Evolutionary conservation across 1,140 invertebrate genomes (phyloP).

Genomic region (Condylostylus longicornis): DNA sequence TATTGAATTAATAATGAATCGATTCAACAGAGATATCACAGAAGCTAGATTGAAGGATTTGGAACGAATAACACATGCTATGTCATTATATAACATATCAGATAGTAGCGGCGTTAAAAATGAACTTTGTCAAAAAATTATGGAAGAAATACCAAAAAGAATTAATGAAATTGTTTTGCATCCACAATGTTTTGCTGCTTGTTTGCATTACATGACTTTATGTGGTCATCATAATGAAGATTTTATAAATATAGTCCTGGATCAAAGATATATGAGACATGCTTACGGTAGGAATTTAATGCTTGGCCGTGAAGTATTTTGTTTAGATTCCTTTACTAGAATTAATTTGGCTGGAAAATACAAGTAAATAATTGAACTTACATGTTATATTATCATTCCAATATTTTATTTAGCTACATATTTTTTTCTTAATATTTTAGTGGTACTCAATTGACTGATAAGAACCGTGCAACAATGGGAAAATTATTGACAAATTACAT

Average conservation of each 20-base stretch:
- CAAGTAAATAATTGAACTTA: too few species aligned
- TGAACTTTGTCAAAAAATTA: slow-evolving; percentile 32
- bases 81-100: slow-evolving; percentile 35
- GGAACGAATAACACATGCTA: slow-evolving; percentile 38
- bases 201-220: slow-evolving; percentile 35
- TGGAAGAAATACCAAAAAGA: slow-evolving; percentile 30
- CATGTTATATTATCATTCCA: too few species aligned
- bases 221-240: slow-evolving; percentile 35
- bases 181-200: slow-evolving; percentile 30
- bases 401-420: too few species aligned
- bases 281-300: slow-evolving; percentile 23
- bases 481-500: slow-evolving; percentile 34
- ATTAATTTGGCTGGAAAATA: slow-evolving; percentile 40
- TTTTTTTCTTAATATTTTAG: too few species aligned
- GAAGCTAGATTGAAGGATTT: slow-evolving; percentile 43
- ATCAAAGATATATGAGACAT: slow-evolving; percentile 30
- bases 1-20: slow-evolving; percentile 25
- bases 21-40: slow-evolving; percentile 25
- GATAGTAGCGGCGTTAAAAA: slow-evolving; percentile 24
- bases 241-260: slow-evolving; percentile 32
- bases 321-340: slow-evolving; percentile 36
- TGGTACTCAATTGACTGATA: slow-evolving; percentile 34
- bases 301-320: slow-evolving; percentile 33
- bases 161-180: slow-evolving; percentile 33
- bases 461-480: slow-evolving; percentile 25